Evolutionary conservation across 2,797 vertebrate genomes (phyloP).

Genomic region (Xiphorhynchus erythropygius): DNA sequence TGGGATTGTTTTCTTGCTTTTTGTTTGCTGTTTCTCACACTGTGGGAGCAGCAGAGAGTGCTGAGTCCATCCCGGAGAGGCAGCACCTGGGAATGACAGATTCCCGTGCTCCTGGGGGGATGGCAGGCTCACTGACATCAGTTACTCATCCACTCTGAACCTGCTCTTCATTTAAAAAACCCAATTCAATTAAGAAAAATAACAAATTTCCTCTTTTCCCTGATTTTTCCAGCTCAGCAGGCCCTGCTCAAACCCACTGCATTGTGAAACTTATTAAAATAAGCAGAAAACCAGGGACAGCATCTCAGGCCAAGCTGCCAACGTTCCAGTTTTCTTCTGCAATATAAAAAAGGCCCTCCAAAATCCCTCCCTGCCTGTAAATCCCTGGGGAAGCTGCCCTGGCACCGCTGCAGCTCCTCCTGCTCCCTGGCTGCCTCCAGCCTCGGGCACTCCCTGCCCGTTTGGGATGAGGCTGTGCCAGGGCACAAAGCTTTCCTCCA

Average conservation of each 20-base stretch:
- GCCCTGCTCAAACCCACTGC: not conserved
- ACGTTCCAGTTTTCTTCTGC: not conserved
- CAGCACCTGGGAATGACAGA: rapidly evolving
- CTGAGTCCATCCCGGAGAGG: not conserved
- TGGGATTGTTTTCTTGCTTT: not conserved
- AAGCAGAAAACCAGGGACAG: not conserved
- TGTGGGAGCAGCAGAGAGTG: not conserved
- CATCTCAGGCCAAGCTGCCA: not conserved
- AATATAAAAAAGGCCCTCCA: not conserved
- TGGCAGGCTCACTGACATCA: not conserved
- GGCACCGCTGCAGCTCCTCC: not conserved
- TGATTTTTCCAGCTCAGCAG: not conserved
- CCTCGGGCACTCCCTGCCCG: not conserved
- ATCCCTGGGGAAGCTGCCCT: not conserved
- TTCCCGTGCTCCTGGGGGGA: rapidly evolving
- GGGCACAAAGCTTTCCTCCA: not conserved
- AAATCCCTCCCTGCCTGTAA: not conserved
- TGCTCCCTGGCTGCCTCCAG: not conserved
- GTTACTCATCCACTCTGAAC: not conserved
- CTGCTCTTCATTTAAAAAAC: not conserved
- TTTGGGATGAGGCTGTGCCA: not conserved
- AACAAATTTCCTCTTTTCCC: not conserved
- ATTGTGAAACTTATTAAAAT: not conserved
- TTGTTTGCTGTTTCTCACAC: not conserved
- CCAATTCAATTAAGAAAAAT: not conserved